Evolutionary conservation across 2,113 vertebrate species (phyloP).

Genomic region (Pseudopipra pipra): DNA sequence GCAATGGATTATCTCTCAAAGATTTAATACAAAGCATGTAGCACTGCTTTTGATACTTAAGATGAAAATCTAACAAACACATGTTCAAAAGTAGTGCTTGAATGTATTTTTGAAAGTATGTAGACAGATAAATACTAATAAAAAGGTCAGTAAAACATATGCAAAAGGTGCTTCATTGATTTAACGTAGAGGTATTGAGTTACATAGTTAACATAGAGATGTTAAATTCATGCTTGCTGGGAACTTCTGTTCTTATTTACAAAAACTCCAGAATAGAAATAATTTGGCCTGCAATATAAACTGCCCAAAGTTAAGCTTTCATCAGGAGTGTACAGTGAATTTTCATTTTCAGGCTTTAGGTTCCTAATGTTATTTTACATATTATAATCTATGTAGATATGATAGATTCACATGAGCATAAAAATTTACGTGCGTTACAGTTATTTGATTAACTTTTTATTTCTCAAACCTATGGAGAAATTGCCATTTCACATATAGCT

Average conservation of each 20-base stretch:
- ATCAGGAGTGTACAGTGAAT: background rate
- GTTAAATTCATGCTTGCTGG: background rate
- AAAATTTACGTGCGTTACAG: background rate
- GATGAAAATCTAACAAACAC: background rate
- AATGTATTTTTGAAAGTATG: background rate
- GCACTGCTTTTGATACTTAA: background rate
- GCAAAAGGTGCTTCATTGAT: background rate
- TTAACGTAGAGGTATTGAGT: background rate
- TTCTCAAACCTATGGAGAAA: background rate
- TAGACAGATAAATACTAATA: background rate
- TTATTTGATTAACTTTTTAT: background rate
- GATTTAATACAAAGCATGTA: background rate
- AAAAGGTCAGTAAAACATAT: background rate
- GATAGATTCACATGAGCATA: background rate
- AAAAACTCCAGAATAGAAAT: background rate
- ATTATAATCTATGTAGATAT: background rate
- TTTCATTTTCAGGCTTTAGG: background rate
- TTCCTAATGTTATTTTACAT: background rate
- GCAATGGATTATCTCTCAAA: conserved; percentile 20
- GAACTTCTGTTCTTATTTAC: background rate
- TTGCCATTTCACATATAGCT: background rate
- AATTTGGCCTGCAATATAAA: background rate
- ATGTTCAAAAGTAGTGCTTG: background rate
- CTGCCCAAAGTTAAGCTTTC: background rate
- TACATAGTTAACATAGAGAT: background rate